Evolutionary conservation across 2,888 invertebrate genomes (phyloP).

Genomic region (Parthenolecanium corni): DNA sequence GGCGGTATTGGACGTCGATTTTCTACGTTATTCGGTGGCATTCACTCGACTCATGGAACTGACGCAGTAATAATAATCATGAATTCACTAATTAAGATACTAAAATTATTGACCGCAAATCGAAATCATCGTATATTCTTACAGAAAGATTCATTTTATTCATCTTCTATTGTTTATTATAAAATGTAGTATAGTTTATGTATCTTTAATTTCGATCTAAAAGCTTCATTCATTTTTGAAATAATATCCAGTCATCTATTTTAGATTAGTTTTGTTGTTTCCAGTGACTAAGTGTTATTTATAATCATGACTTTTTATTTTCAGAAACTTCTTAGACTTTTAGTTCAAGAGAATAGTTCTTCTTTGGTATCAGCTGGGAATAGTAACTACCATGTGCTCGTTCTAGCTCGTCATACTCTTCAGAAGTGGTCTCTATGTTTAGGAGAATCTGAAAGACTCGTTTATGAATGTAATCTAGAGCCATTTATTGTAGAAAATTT

Average conservation of each 20-base stretch:
- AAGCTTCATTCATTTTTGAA: not conserved
- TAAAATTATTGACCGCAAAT: conserved; percentile 36
- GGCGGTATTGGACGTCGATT: conserved; percentile 75
- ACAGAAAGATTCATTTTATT: too few relatives aligned
- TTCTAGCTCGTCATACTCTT: conserved; percentile 63
- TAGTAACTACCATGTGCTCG: conserved; percentile 49
- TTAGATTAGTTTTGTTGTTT: too few relatives aligned
- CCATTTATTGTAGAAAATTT: conserved; percentile 59
- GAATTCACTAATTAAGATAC: too few relatives aligned
- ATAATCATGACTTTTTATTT: too few relatives aligned
- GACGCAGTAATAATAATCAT: conserved; percentile 34
- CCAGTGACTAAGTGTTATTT: too few relatives aligned
- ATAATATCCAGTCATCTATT: too few relatives aligned
- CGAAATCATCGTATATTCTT: not conserved
- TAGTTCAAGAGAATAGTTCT: conserved; percentile 40
- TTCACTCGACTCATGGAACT: conserved; percentile 35
- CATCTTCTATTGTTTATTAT: too few relatives aligned
- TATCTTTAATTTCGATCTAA: not conserved
- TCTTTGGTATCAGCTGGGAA: conserved; percentile 35
- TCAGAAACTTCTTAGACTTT: conserved; percentile 55
- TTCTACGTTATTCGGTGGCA: conserved; percentile 63
- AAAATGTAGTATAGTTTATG: too few relatives aligned
- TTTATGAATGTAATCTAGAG: conserved; percentile 64
- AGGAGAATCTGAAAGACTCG: conserved; percentile 54
- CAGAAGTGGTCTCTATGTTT: conserved; percentile 68